Evolutionary conservation across 2,888 invertebrate species (phyloP).

Genomic region (Atrina japonica): DNA sequence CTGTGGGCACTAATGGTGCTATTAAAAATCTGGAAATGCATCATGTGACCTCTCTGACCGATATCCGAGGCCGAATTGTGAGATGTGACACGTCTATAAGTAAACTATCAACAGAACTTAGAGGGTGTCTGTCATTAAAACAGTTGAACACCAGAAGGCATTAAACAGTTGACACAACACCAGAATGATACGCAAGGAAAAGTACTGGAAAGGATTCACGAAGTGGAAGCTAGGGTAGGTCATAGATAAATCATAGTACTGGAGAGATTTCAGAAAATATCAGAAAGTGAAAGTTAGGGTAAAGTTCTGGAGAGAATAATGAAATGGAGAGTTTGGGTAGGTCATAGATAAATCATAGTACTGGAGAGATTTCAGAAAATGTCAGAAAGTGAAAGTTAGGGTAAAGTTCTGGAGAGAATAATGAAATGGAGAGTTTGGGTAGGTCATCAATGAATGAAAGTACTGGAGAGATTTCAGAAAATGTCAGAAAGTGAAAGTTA

Average conservation of each 20-base stretch:
- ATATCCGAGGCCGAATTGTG: conserved; percentile 78
- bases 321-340: no score
- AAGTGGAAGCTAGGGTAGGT: conserved; percentile 74
- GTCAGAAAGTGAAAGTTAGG: no score
- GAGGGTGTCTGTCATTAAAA: conserved; percentile 62
- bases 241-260: not conserved
- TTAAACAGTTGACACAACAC: conserved; percentile 67
- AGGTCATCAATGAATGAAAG: no score
- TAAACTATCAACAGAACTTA: conserved; percentile 74
- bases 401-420: no score
- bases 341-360: no score
- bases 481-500: no score
- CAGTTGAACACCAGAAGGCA: no score
- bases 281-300: no score
- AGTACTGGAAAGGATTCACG: conserved; percentile 72
- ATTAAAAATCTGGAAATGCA: conserved; percentile 79
- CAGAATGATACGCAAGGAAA: conserved; percentile 69
- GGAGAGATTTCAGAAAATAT: not conserved
- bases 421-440: no score
- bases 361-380: no score
- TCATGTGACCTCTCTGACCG: conserved; percentile 78
- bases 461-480: no score
- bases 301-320: no score
- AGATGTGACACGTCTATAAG: conserved; percentile 78
- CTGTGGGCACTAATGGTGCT: conserved; percentile 72